Conservation (phyloP, 2,113 vertebrate genomes). For the Ptyas mucosa region DNA sequence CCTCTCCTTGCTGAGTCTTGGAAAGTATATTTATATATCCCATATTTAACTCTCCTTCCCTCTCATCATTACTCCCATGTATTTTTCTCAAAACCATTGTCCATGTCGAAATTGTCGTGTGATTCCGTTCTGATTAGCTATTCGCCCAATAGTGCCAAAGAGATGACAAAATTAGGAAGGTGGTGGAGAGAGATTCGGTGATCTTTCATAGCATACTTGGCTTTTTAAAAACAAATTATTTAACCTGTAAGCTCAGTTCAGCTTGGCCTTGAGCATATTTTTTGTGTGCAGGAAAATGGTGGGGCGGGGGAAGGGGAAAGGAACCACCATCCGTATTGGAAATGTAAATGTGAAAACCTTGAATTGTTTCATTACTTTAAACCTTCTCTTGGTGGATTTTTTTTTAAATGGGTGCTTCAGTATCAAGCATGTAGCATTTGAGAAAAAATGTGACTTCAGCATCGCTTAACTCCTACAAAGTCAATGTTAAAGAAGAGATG, state of each 20-base stretch:
- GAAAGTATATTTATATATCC: slow-evolving; percentile 45
- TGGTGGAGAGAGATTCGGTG: not conserved
- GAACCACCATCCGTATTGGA: not conserved
- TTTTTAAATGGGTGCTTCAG: not conserved
- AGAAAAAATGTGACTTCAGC: not conserved
- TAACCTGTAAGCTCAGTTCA: slow-evolving; percentile 53
- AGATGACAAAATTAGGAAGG: not conserved
- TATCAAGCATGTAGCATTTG: slow-evolving; percentile 22
- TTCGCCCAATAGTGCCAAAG: not conserved
- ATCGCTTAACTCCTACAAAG: not conserved
- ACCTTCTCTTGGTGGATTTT: slow-evolving; percentile 7
- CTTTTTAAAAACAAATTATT: slow-evolving; percentile 12
- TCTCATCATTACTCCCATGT: not conserved
- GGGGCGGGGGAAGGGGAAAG: not conserved
- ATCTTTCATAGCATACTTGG: slow-evolving; percentile 1
- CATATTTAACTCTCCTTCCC: not conserved
- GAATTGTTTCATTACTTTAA: slow-evolving; percentile 10
- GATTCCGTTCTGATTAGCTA: not conserved
- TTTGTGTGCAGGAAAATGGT: slow-evolving; percentile 67
- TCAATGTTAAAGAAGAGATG: not conserved
- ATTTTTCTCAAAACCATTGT: not conserved
- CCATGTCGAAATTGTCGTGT: not conserved
- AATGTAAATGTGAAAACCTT: not conserved
- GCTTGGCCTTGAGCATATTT: slow-evolving; percentile 66
- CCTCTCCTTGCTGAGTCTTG: not conserved